Base-by-base conservation (phyloP, 2,888 invertebrate species). In the Margaritifera margaritifera region DNA sequence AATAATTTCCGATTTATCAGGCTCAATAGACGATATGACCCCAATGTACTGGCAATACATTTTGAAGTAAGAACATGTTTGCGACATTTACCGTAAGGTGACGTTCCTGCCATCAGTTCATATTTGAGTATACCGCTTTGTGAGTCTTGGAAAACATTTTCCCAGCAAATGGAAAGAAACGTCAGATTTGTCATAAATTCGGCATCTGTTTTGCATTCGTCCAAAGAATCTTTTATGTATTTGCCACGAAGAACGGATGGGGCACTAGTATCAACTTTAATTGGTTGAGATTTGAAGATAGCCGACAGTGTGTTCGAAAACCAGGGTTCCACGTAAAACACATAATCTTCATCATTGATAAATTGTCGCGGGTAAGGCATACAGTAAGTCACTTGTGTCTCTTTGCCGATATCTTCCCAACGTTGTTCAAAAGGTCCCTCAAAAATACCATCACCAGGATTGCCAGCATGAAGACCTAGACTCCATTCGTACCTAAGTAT, bases 41-140 rank as follows among this genome's bases (percentile, higher is more conserved):
- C 15, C 2, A 42, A 42, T 3, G 42, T 42, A 42, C 42, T 8
- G 1, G 15, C 15, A 42, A 42, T 0, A 42, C 15, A 42, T 2
- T 42, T 42, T 42, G 42, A 42, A 42, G 11, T 27, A 18, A 20
- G 22, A 25, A 42, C 19, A 0, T 19, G 4, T 25, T n/a, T n/a
- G 6, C 15, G 19, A 19, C 50, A 59, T 59, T 61, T 69, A 78
- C 78, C 69, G 55, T 64, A 42, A 20, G 31, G 55, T 22, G 58
- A 51, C 25, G 74, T 72, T 18, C 78, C 78, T 20, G 50, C 27
- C 42, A 25, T 57, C 22, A 68, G 22, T 31, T 42, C 51, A 42
- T 58, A 68, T 18, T 22, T 25, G 11, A 42, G 31, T 22, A 68
- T 63, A 6, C 50, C 60, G 27, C 59, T 65, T 20, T 69, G 61